Percentiles rank a stretch among this genome's conserved stretches.
These are phyloP conservation scores for Papilio helenus DNA, from an alignment of 1,140 invertebrate genomes.

Conservation along the genomic window DNA sequence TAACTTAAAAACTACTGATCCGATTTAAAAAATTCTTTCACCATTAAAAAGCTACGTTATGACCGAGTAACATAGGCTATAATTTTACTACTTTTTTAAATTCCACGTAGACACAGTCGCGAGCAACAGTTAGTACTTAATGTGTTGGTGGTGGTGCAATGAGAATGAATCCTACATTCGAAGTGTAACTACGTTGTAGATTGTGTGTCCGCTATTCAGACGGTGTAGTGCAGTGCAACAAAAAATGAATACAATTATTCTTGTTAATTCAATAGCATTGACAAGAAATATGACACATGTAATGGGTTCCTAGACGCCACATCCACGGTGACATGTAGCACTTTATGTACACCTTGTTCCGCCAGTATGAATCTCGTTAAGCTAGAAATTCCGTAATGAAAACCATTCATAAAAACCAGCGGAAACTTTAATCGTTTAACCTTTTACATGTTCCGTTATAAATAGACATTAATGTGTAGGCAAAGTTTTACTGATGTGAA, in stretches of 20 bases:
- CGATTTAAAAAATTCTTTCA: too few relatives aligned
- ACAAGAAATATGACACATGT: conserved; percentile 5
- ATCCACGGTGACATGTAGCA: not conserved
- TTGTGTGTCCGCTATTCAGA: not conserved
- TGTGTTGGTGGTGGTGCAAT: not conserved
- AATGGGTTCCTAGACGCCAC: conserved; percentile 23
- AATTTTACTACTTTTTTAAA: too few relatives aligned
- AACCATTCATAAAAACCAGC: conserved; percentile 16
- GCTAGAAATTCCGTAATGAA: conserved; percentile 5
- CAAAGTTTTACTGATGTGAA: conserved; percentile 1
- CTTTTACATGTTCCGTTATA: conserved; percentile 7
- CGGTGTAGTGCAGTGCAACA: not conserved
- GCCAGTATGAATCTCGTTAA: not conserved
- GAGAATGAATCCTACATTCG: not conserved
- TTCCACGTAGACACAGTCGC: too few relatives aligned
- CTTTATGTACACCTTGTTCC: not conserved
- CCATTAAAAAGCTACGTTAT: too few relatives aligned
- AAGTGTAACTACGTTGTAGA: not conserved
- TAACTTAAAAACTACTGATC: too few relatives aligned
- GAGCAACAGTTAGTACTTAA: not conserved
- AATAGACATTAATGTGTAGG: not conserved
- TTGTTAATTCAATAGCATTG: conserved; percentile 3
- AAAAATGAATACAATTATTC: conserved; percentile 1
- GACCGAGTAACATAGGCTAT: too few relatives aligned
- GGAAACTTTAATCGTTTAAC: not conserved